Percentiles rank a stretch among this genome's conserved stretches.
Conservation (phyloP, 2,888 invertebrate species). For the Epsilonema sp. region DNA sequence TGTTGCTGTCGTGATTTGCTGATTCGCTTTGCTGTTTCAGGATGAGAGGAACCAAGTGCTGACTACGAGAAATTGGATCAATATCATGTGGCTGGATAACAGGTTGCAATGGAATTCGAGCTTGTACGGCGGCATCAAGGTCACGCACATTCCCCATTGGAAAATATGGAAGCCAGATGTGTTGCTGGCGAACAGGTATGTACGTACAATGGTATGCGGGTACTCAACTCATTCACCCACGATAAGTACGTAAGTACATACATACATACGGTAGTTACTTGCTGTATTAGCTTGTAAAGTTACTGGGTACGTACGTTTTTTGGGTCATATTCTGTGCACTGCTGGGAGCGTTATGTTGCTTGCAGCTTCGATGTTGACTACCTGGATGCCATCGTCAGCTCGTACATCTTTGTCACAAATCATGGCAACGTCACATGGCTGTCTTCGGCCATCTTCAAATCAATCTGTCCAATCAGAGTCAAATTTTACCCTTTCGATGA, state of each 20-base stretch:
- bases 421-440: slow-evolving; percentile 41
- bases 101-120: slow-evolving; percentile 10
- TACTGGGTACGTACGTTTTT: too few relatives aligned
- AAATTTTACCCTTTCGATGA: slow-evolving; percentile 41
- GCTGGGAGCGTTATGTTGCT: too few relatives aligned
- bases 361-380: too few relatives aligned
- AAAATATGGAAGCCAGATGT: slow-evolving; percentile 26
- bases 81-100: slow-evolving; percentile 26
- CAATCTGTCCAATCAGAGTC: slow-evolving; percentile 38
- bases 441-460: slow-evolving; percentile 38
- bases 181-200: slow-evolving; percentile 24
- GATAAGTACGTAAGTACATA: too few relatives aligned
- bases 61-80: slow-evolving; percentile 26
- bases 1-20: too few relatives aligned
- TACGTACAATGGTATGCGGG: too few relatives aligned
- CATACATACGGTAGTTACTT: too few relatives aligned
- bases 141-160: slow-evolving; percentile 24
- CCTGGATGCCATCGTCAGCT: slow-evolving; percentile 34
- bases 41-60: slow-evolving; percentile 27
- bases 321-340: too few relatives aligned
- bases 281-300: too few relatives aligned
- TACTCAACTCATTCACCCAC: too few relatives aligned
- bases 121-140: slow-evolving; percentile 15
- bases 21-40: too few relatives aligned
- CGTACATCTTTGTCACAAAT: slow-evolving; percentile 38